These are phyloP conservation scores for Nemopilema nomurai DNA, from an alignment of 30 jellyfish, hydroid and myxozoan genomes.

Conservation along the genomic window DNA sequence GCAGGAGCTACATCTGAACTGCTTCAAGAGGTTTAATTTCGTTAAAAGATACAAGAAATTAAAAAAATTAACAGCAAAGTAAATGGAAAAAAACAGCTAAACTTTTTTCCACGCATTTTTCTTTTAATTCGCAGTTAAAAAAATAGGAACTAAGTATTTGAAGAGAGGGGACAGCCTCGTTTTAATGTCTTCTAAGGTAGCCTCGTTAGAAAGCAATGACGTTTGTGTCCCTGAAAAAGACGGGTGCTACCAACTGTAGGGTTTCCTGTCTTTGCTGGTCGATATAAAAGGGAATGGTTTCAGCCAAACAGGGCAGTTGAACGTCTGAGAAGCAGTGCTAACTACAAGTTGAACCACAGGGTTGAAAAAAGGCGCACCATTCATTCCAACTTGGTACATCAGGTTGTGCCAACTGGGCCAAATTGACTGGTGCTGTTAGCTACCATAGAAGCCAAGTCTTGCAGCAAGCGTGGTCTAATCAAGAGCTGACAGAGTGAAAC, in stretches of 20 bases:
- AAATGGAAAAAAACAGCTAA: not conserved
- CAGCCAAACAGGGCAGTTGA: not conserved
- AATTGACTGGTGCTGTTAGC: not conserved
- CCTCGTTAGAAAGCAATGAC: not conserved
- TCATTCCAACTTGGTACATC: not conserved
- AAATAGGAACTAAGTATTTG: not conserved
- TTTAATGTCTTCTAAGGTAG: not conserved
- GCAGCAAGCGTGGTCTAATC: too few relatives aligned
- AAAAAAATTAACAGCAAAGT: too few relatives aligned
- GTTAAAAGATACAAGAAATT: too few relatives aligned
- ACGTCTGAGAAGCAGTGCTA: not conserved
- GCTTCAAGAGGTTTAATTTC: too few relatives aligned
- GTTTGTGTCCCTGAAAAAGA: not conserved
- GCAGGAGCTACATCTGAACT: not conserved
- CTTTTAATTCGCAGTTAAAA: not conserved
- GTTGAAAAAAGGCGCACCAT: not conserved
- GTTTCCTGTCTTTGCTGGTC: constrained; percentile 22
- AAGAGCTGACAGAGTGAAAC: not conserved
- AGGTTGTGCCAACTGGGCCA: not conserved
- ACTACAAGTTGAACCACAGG: not conserved
- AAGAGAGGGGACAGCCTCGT: not conserved
- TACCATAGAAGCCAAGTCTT: too few relatives aligned
- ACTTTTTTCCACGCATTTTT: not conserved
- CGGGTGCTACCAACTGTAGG: not conserved
- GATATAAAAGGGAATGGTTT: constrained; percentile 1